phyloP scores from a whole-genome alignment of 2,113 vertebrate species.

The Chinchilla lanigera region DNA sequence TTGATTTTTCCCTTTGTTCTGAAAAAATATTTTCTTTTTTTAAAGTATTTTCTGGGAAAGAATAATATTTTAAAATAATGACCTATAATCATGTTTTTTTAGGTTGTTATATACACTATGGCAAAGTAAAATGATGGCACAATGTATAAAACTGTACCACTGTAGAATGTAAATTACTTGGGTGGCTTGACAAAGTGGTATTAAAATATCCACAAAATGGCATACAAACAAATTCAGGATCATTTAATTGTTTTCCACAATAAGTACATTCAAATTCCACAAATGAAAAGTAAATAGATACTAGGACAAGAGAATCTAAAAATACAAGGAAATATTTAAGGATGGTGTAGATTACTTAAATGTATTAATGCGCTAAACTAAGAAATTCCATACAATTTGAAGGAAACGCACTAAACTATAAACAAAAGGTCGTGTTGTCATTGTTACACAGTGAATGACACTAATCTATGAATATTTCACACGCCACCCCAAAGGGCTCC shows the following conservation, averaged over 20 bases:
- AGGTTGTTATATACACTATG: background rate
- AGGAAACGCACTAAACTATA: background rate
- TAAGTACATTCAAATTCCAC: background rate
- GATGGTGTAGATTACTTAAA: background rate
- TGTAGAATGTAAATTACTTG: background rate
- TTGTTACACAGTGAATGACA: background rate
- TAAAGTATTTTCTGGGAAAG: too few species aligned
- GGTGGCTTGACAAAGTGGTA: background rate
- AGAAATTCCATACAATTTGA: background rate
- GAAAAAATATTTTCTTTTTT: conserved; percentile 29
- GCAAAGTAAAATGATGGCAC: background rate
- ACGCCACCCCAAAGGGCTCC: background rate
- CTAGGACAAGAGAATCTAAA: background rate
- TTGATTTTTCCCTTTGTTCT: background rate
- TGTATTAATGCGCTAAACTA: background rate
- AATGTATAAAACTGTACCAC: background rate
- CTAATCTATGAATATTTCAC: background rate
- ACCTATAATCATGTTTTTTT: background rate
- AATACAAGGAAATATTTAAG: background rate
- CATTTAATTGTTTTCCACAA: background rate
- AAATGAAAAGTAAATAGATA: background rate
- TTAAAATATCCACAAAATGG: conserved; percentile 12
- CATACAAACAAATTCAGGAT: background rate
- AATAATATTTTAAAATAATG: background rate
- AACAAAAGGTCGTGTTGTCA: background rate